Evolutionary conservation across 1,140 invertebrate genomes (phyloP).

Genomic region (Hetaerina americana): DNA sequence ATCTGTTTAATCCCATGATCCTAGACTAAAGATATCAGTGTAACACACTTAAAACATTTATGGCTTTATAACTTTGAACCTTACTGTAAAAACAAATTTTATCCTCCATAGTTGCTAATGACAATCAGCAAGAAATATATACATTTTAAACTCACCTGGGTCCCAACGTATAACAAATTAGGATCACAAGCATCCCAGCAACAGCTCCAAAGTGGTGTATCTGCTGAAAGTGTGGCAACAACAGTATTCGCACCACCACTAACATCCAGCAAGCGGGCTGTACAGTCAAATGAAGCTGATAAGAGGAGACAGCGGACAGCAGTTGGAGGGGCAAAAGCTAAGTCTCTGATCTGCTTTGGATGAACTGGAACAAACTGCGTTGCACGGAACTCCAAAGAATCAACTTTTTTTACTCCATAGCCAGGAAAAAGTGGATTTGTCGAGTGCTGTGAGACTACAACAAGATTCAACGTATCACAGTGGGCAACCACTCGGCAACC

Average conservation of each 20-base stretch:
- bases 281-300: slow-evolving; percentile 64
- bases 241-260: slow-evolving; percentile 27
- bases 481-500: slow-evolving; percentile 66
- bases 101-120: no score
- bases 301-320: slow-evolving; percentile 55
- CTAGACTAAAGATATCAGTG: no score
- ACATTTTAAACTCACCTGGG: slow-evolving; percentile 25
- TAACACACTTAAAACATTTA: no score
- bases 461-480: slow-evolving; percentile 40
- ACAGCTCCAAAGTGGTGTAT: slow-evolving; percentile 65
- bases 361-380: slow-evolving; percentile 49
- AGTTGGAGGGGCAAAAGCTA: slow-evolving; percentile 52
- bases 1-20: no score
- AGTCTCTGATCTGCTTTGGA: slow-evolving; percentile 54
- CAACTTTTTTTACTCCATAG: slow-evolving; percentile 65
- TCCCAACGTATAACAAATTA: slow-evolving; percentile 59
- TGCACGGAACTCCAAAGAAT: slow-evolving; percentile 42
- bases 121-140: no score
- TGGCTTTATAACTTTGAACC: no score
- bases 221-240: slow-evolving; percentile 29
- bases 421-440: slow-evolving; percentile 53
- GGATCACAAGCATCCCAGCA: slow-evolving; percentile 56
- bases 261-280: slow-evolving; percentile 55
- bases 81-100: no score
- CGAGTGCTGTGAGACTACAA: slow-evolving; percentile 59